These are phyloP conservation scores for Amphiprion ocellaris DNA, from an alignment of 2,113 vertebrate species.

Conservation along the genomic window DNA sequence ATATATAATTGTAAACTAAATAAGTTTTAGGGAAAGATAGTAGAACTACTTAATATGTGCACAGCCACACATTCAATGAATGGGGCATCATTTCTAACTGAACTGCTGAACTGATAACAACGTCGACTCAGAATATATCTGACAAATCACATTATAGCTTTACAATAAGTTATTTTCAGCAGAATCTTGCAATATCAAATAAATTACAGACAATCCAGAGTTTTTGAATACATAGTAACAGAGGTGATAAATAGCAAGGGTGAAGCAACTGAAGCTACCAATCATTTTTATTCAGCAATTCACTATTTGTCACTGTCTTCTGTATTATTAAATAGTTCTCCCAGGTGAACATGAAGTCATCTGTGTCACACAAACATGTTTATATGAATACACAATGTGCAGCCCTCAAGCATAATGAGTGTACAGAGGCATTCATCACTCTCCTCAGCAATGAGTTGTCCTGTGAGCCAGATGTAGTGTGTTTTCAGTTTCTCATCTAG, in stretches of 20 bases:
- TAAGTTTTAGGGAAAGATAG: no score
- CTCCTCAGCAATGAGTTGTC: slow-evolving; percentile 41
- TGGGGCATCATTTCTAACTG: no score
- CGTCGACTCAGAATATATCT: no score
- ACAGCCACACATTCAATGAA: no score
- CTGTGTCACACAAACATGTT: slow-evolving; percentile 44
- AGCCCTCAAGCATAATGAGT: slow-evolving; percentile 26
- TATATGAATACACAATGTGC: slow-evolving; percentile 21
- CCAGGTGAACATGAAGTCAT: background rate
- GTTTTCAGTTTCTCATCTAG: slow-evolving; percentile 39
- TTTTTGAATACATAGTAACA: no score
- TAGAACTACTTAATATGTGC: no score
- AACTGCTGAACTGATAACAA: no score
- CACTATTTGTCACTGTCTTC: background rate
- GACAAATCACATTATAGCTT: no score
- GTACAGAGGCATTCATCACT: slow-evolving; percentile 23
- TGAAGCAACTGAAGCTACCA: background rate
- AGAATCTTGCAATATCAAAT: no score
- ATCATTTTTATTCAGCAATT: slow-evolving; percentile 1
- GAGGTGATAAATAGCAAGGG: background rate
- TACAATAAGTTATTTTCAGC: no score
- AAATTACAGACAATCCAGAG: no score
- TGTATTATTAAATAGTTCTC: slow-evolving; percentile 3
- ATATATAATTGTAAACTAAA: background rate
- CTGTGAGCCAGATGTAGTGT: slow-evolving; percentile 34